Evolutionary conservation across 2,888 invertebrate species (phyloP), one percentile per base, ranked within the genome.

Genomic region (Vannuccia rotundouncinata): DNA sequence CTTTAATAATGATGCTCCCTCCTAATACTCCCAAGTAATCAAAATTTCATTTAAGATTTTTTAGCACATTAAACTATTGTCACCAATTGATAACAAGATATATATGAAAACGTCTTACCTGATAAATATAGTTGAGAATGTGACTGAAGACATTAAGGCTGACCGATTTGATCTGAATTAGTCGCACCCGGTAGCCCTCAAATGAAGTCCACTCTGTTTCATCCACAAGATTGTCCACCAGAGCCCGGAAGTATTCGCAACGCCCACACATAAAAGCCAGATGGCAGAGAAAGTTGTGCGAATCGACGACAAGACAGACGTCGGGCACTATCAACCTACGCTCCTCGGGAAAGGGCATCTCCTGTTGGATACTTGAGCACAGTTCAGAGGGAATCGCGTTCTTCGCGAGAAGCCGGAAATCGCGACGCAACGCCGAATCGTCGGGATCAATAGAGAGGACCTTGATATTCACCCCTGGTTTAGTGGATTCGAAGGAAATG

Each of bases 261-360:
- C 90, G 84, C 0, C 85, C 85, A 84, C 88, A 88, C 84, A 90
- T 87, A 84, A 90, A 90, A 22, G 85, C 87, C 89, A 89, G 83
- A 0, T 90, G 89, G 83, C 89, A 89, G 77, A 85, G 84, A 82
- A 90, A 90, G 29, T 84, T 84, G 81, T 87, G 85, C 13, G 85
- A 86, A 5, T 88, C 86, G 0, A 89, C 89, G 0, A 84, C 82
- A 80, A 90, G 88, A 80, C 87, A 86, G 5, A 90, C 82, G 83
- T 90, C 90, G 79, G 87, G 84, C 82, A 87, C 89, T 22, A 75
- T 75, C 2, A 84, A 79, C 29, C 85, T 84, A 66, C 83, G 82
- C 28, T 85, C 85, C 30, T 87, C 86, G 79, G 85, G 86, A 83
- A 88, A 87, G 13, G 89, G 89, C 79, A 89, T 83, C 79, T 88